Conservation (phyloP, 2,888 invertebrate species). For the Heliconius hortense region DNA sequence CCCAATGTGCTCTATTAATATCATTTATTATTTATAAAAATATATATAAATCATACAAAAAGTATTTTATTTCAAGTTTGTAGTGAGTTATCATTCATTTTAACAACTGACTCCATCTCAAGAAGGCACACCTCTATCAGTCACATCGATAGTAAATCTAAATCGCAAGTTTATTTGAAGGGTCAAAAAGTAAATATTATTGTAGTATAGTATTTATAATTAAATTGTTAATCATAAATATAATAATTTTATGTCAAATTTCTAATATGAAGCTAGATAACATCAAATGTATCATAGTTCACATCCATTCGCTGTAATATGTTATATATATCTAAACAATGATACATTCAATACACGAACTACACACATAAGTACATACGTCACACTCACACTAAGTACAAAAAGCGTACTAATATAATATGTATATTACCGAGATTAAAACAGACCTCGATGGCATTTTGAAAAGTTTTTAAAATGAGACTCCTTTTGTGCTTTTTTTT, state of each 20-base stretch:
- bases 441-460: slow-evolving; percentile 51
- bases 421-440: slow-evolving; percentile 58
- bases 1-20: background rate
- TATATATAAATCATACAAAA: background rate
- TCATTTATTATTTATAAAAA: slow-evolving; percentile 5
- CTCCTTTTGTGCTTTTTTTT: slow-evolving; percentile 12
- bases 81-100: background rate
- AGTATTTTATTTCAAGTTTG: slow-evolving; percentile 1
- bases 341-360: slow-evolving; percentile 40
- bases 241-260: slow-evolving; percentile 3
- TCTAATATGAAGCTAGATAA: background rate
- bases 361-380: slow-evolving; percentile 56
- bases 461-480: slow-evolving; percentile 14
- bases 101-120: background rate
- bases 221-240: background rate
- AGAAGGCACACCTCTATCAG: slow-evolving; percentile 3
- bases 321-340: slow-evolving; percentile 18
- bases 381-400: slow-evolving; percentile 68
- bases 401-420: slow-evolving; percentile 58
- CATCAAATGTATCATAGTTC: slow-evolving; percentile 31
- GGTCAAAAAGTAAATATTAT: background rate
- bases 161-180: background rate
- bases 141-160: background rate
- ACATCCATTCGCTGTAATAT: background rate
- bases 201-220: background rate